Evolutionary conservation across 2,113 vertebrate genomes (phyloP), one percentile per base, ranked within the genome.

Genomic region (Otus sunia): DNA sequence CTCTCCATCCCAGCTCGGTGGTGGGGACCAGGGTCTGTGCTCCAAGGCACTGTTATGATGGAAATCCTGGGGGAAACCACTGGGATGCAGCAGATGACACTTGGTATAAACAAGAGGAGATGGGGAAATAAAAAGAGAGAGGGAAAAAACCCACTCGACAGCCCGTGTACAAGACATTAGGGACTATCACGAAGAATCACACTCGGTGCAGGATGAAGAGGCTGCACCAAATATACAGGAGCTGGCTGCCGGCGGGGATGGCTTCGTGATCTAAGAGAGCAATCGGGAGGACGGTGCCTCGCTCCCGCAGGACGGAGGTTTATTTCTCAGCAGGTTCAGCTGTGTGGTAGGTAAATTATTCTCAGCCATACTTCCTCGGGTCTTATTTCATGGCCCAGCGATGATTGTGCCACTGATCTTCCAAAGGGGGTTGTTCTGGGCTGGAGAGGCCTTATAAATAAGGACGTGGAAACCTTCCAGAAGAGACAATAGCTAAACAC

Each of bases 21-120:
- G 8, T 8, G 7, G 15, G 23, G 36, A 58, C 29, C 2, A 0
- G 19, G 32, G 27, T 32, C 29, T 7, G 3, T 0, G 15, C 60
- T 53, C 60, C 1, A 0, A 50, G 63, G 47, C 1, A 0, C 15
- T 6, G 14, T n/a, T 14, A 4, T 7, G n/a, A 2, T 3, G 5
- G 81, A 88, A 88, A 79, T 32, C 75, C 85, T 41, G 17, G 36
- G 49, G 27, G 29, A 27, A 58, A 6, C 5, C 45, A 2, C 12
- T 3, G 52, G 52, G 64, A 53, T 21, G 53, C 29, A 2, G 8
- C 74, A 37, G 55, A 14, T 2, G 4, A 5, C 25, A 14, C 67
- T 82, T 71, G 89, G 77, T 76, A 30, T n/a, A 78, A 94, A 96
- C 71, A 3, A 9, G 39, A 95, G 62, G 82, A 63, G 67, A 71